Conservation (phyloP, 1,140 invertebrate species). For the Eriosoma lanigerum region DNA sequence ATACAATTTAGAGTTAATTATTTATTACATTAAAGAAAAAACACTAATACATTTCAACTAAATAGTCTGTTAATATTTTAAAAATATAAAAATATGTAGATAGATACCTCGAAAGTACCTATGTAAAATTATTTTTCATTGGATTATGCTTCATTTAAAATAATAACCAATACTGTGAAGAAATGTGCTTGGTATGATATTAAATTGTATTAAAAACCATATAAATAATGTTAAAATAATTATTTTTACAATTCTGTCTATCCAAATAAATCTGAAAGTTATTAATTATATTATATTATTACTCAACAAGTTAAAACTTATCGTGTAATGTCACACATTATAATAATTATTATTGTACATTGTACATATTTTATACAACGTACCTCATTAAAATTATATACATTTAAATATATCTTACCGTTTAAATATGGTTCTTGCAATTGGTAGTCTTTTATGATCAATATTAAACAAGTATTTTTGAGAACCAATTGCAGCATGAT, state of each 20-base stretch:
- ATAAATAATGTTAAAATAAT: not conserved
- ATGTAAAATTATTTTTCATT: not conserved
- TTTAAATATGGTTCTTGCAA: not conserved
- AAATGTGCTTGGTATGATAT: not conserved
- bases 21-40: too few species aligned
- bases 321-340: too few species aligned
- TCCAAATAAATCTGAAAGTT: constrained; percentile 22
- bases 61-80: too few species aligned
- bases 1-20: too few species aligned
- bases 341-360: too few species aligned
- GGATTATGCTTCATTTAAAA: not conserved
- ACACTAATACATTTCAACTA: too few species aligned
- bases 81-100: too few species aligned
- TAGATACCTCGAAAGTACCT: too few species aligned
- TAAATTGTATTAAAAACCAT: not conserved
- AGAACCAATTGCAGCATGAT: constrained; percentile 62
- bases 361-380: too few species aligned
- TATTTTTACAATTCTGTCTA: constrained; percentile 7
- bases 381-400: not conserved
- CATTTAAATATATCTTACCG: not conserved
- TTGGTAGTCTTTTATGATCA: constrained; percentile 54
- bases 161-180: not conserved
- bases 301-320: too few species aligned
- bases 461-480: constrained; percentile 65
- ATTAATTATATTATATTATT: too few species aligned